Base-by-base conservation (phyloP, 2,797 vertebrate species). In the Bradypodion pumilum region DNA sequence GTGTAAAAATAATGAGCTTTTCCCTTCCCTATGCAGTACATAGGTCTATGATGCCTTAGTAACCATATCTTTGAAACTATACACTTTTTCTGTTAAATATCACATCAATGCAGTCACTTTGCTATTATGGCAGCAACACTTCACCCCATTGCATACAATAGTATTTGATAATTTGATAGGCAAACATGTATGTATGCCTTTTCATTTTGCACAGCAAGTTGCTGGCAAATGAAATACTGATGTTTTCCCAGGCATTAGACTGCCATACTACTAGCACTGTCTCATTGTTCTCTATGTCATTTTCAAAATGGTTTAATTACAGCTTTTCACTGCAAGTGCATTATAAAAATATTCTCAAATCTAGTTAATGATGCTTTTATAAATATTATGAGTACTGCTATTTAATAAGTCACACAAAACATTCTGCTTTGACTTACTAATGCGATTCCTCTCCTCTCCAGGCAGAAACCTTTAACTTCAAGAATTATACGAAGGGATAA, bases 341-440 rank as follows among this genome's bases (percentile, higher is more conserved):
- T 52, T 90, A 78, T 73, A 81, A 89, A 88, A 68, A 86, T 32
- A 49, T 5, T 44, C 27, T 49, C 23, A 93, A 78, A 90, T 56
- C 40, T 85, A 87, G 84, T 91, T 80, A 90, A 85, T 83, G 88
- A 1, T 76, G 73, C 32, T 63, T 92, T 93, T 92, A 86, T 92
- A 93, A 94, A 92, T 93, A 91, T 84, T 90, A 91, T 86, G 93
- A 86, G 52, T 89, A 70, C 27, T 68, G 91, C 90, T 94, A 93
- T 86, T 92, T 91, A 92, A 86, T 90, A 94, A 83, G 87, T 92
- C 93, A 93, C 81, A 73, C 23, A 80, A 66, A 49, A 44, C 40
- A 91, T 76, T 89, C 88, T 85, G 70, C 32, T 82, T 92, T 85
- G 66, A 77, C 78, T 82, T 65, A 89, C 72, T 87, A 87, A 7